Conservation (phyloP, 2,113 vertebrate species). For the Cebidichthys violaceus region DNA sequence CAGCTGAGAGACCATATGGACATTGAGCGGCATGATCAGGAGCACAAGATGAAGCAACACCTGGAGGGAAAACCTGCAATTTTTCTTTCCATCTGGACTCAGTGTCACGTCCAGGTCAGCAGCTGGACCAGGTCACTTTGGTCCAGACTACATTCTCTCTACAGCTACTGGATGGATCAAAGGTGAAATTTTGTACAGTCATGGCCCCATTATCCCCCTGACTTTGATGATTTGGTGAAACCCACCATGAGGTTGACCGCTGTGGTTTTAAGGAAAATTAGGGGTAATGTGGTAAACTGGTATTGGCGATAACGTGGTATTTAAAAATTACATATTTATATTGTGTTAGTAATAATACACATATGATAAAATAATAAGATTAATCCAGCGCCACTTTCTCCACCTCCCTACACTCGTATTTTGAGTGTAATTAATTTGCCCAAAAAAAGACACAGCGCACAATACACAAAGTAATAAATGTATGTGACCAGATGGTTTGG, state of each 20-base stretch:
- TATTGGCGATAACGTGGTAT: background rate
- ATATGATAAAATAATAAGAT: background rate
- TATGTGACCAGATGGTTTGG: too few species aligned
- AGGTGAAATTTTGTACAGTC: background rate
- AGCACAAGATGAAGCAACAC: slow-evolving; percentile 58
- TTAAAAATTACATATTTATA: background rate
- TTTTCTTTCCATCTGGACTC: slow-evolving; percentile 64
- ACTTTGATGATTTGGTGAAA: background rate
- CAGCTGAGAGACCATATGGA: slow-evolving; percentile 70
- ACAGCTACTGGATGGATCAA: background rate
- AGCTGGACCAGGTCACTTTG: background rate
- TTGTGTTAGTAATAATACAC: background rate
- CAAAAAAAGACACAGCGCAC: background rate
- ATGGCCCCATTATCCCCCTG: background rate
- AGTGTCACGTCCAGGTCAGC: slow-evolving; percentile 13
- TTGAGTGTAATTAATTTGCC: background rate
- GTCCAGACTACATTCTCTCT: background rate
- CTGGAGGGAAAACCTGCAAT: slow-evolving; percentile 57
- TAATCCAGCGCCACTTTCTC: background rate
- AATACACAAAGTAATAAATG: background rate
- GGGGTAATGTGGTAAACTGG: background rate
- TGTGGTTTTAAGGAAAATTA: background rate
- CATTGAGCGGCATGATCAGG: slow-evolving; percentile 46
- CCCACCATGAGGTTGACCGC: background rate
- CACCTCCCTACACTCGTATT: too few species aligned